Conservation (phyloP, 1,140 invertebrate species). For the Chironomus tepperi region DNA sequence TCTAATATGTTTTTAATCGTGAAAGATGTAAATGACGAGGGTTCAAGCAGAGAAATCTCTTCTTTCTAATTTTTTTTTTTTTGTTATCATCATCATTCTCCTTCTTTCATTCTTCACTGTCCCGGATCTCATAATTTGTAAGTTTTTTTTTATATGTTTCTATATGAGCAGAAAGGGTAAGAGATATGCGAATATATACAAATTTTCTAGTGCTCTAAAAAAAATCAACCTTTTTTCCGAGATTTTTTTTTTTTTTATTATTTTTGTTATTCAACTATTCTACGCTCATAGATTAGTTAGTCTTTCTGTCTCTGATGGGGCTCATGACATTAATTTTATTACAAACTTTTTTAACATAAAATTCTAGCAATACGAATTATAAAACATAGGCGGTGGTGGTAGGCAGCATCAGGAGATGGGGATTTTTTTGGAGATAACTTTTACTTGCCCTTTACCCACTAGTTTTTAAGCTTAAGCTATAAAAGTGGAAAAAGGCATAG, state of each 20-base stretch:
- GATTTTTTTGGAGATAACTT: background rate
- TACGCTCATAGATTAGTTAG: background rate
- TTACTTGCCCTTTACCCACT: background rate
- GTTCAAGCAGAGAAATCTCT: slow-evolving; percentile 16
- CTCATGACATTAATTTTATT: slow-evolving; percentile 24
- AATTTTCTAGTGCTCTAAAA: background rate
- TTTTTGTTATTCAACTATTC: background rate
- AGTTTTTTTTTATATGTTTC: slow-evolving; percentile 3
- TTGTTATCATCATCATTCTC: background rate
- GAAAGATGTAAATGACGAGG: slow-evolving; percentile 23
- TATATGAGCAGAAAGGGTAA: background rate
- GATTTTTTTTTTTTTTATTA: slow-evolving; percentile 10
- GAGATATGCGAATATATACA: background rate
- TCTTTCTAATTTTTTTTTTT: background rate
- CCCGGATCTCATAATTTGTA: slow-evolving; percentile 12
- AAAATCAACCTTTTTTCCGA: background rate
- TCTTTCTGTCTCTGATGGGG: slow-evolving; percentile 2
- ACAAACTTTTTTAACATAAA: background rate
- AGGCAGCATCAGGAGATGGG: background rate
- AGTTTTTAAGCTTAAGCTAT: background rate
- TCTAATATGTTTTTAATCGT: slow-evolving; percentile 23
- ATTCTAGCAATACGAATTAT: background rate
- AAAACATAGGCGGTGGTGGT: background rate
- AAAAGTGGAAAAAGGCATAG: too few relatives aligned
- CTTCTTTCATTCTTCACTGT: slow-evolving; percentile 7